These are phyloP conservation scores for Propsilocerus akamusi DNA, from an alignment of 1,140 invertebrate genomes.

Conservation along the genomic window DNA sequence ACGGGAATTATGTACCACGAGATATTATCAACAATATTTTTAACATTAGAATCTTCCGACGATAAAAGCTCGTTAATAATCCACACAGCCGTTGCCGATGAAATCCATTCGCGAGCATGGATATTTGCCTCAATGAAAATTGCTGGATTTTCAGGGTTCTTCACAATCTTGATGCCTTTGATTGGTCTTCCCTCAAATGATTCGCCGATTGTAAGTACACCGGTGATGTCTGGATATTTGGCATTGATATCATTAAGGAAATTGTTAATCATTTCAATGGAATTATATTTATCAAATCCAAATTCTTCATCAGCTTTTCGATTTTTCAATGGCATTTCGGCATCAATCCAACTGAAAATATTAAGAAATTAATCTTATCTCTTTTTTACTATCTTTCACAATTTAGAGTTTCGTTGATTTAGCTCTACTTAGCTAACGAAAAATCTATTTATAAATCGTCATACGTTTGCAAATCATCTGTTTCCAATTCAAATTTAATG, in stretches of 20 bases:
- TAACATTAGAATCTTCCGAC: conserved; percentile 24
- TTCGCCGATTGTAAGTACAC: conserved; percentile 21
- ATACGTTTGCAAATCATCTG: conserved; percentile 15
- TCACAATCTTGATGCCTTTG: conserved; percentile 24
- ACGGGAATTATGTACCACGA: conserved; percentile 55
- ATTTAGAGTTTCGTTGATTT: no score
- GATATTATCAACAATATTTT: conserved; percentile 30
- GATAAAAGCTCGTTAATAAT: conserved; percentile 36
- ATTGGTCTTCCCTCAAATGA: conserved; percentile 28
- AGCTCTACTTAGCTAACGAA: no score
- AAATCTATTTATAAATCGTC: background rate
- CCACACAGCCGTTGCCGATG: conserved; percentile 37
- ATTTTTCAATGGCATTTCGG: conserved; percentile 9
- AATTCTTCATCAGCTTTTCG: conserved; percentile 10
- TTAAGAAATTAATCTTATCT: no score
- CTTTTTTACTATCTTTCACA: no score
- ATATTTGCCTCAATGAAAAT: conserved; percentile 34
- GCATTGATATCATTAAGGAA: conserved; percentile 17
- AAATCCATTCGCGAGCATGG: conserved; percentile 41
- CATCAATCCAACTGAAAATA: conserved; percentile 13
- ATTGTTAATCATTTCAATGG: conserved; percentile 22
- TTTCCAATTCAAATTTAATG: conserved; percentile 10
- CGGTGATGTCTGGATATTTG: conserved; percentile 17
- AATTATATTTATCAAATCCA: conserved; percentile 26
- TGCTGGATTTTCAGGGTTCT: conserved; percentile 38